A percentile compares a stretch with the other conserved stretches of the same genome.
phyloP scores from a whole-genome alignment of 1,140 invertebrate genomes.

The Lepidurus packardi region DNA sequence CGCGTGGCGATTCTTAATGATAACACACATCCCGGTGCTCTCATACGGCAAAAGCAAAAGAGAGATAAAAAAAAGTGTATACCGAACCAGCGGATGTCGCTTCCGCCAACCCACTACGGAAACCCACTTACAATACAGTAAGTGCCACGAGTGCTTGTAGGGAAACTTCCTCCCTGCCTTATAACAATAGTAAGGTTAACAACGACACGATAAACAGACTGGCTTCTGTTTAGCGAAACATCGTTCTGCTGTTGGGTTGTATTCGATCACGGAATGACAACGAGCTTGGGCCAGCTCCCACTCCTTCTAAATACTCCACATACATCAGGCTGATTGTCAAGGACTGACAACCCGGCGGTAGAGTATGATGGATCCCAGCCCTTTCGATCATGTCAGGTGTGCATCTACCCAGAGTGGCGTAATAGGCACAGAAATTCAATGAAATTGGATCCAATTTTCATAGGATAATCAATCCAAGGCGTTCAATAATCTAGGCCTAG shows the following conservation, averaged over 20 bases:
- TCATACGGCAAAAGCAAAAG: not conserved
- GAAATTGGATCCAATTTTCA: not conserved
- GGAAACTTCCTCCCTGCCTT: slow-evolving; percentile 9
- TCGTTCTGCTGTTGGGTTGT: not conserved
- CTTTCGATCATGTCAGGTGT: not conserved
- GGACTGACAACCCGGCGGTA: not conserved
- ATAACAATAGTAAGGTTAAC: not conserved
- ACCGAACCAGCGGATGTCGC: slow-evolving; percentile 9
- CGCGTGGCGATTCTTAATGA: slow-evolving; percentile 14
- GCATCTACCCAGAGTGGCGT: too few species aligned
- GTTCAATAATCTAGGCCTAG: not conserved
- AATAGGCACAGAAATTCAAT: not conserved
- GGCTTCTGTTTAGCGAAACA: not conserved
- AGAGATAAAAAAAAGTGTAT: not conserved
- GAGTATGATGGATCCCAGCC: not conserved
- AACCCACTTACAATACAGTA: slow-evolving; percentile 9
- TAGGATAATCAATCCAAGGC: not conserved
- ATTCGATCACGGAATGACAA: not conserved
- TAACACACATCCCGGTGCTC: slow-evolving; percentile 7
- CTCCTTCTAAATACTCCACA: not conserved
- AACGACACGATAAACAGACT: not conserved
- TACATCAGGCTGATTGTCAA: not conserved
- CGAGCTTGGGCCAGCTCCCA: not conserved
- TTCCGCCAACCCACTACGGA: slow-evolving; percentile 9
- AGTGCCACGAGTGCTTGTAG: not conserved